phyloP scores from a whole-genome alignment of 2,888 invertebrate genomes.

The Lasioglossum calceatum region DNA sequence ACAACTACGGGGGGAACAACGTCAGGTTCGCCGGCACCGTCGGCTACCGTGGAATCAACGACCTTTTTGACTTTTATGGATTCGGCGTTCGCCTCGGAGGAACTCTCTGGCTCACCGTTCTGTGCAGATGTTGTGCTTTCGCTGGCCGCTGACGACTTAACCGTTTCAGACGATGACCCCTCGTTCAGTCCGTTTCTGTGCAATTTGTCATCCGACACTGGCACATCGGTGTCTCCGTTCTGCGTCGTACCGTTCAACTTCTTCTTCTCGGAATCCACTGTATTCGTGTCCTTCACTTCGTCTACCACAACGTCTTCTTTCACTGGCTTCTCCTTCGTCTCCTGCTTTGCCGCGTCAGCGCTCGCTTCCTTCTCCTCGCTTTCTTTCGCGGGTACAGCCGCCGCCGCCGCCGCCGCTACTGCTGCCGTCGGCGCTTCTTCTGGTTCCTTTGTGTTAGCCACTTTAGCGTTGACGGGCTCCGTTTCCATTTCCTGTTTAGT shows the following conservation, averaged over 20 bases:
- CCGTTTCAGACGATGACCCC: conserved; percentile 72
- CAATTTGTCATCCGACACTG: conserved; percentile 73
- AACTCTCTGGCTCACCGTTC: conserved; percentile 79
- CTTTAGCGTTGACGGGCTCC: conserved; percentile 75
- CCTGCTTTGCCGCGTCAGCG: conserved; percentile 64
- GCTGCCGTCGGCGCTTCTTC: conserved; percentile 56
- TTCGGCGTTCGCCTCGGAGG: conserved; percentile 72
- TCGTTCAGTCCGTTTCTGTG: conserved; percentile 81
- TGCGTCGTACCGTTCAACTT: conserved; percentile 76
- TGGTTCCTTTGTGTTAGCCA: conserved; percentile 56
- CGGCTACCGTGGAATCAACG: conserved; percentile 79
- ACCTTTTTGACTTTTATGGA: conserved; percentile 82
- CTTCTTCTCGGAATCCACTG: conserved; percentile 69
- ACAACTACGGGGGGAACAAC: conserved; percentile 82
- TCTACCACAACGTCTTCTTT: conserved; percentile 65
- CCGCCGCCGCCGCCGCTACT: conserved; percentile 48
- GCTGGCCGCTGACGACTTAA: conserved; percentile 51
- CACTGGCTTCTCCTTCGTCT: conserved; percentile 62
- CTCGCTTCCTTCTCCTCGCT: conserved; percentile 69
- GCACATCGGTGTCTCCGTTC: conserved; percentile 70
- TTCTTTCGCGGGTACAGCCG: conserved; percentile 61
- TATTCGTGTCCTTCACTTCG: conserved; percentile 66
- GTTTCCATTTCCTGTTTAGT: conserved; percentile 47
- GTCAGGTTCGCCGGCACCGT: conserved; percentile 81
- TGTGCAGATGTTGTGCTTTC: conserved; percentile 71